phyloP scores from a whole-genome alignment of 1,140 invertebrate species.

The Ptiloglossa arizonensis region DNA sequence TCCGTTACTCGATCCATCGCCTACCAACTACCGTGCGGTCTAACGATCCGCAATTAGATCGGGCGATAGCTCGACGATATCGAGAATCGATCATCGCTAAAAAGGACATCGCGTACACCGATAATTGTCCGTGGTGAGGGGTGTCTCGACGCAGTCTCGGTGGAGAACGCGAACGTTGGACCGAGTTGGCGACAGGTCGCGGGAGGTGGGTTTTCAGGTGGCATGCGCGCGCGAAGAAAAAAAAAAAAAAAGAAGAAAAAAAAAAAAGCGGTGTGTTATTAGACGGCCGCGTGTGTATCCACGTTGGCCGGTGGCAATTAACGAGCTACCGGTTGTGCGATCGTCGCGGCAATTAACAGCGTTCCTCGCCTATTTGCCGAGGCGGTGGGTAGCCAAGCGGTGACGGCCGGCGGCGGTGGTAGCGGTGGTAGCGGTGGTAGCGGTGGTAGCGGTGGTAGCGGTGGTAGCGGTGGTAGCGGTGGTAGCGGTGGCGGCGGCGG shows the following conservation, averaged over 20 bases:
- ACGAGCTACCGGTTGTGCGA: conserved; percentile 56
- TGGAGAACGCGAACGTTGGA: no score
- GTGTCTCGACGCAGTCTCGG: no score
- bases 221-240: no score
- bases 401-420: not conserved
- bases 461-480: no score
- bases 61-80: no score
- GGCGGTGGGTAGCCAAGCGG: conserved; percentile 1
- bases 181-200: conserved; percentile 13
- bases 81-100: conserved; percentile 17
- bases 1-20: not conserved
- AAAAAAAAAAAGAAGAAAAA: not conserved
- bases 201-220: conserved; percentile 20
- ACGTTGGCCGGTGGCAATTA: conserved; percentile 55
- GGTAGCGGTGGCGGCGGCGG: no score
- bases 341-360: conserved; percentile 66
- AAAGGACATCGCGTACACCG: not conserved
- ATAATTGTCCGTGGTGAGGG: no score
- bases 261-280: conserved; percentile 47
- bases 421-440: no score
- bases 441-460: no score
- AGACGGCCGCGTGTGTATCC: conserved; percentile 35
- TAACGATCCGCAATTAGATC: conserved; percentile 19
- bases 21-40: conserved; percentile 11
- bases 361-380: conserved; percentile 51